A percentile compares a stretch with the other conserved stretches of the same genome.
Evolutionary conservation across 2,113 vertebrate genomes (phyloP).

Genomic region (Butastur rufipennis): DNA sequence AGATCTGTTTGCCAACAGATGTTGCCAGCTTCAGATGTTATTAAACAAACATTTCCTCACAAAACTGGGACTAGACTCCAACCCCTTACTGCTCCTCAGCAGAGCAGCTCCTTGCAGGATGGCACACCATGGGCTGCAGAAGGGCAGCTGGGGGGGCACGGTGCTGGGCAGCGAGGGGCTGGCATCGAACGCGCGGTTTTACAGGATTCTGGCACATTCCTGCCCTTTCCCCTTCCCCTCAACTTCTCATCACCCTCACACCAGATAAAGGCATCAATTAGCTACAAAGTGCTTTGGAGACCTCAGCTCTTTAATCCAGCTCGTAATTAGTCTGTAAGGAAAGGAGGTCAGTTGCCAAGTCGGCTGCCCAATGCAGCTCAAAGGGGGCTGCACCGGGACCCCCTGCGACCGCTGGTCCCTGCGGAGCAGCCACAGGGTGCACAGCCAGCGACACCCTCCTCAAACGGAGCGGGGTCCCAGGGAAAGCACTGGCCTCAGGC

Average conservation of each 20-base stretch:
- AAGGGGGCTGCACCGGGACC: background rate
- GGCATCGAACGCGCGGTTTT: rapidly evolving
- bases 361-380: rapidly evolving
- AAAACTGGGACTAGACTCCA: background rate
- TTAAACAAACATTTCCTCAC: background rate
- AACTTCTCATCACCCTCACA: background rate
- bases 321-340: background rate
- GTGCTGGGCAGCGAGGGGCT: background rate
- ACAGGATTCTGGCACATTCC: background rate
- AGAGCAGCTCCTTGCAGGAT: background rate
- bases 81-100: background rate
- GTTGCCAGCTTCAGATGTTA: background rate
- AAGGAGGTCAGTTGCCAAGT: background rate
- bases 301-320: background rate
- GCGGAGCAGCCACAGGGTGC: rapidly evolving
- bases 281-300: background rate
- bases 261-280: background rate
- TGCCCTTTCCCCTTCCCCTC: background rate
- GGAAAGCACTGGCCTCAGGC: background rate
- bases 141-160: background rate
- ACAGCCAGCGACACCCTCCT: background rate
- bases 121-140: rapidly evolving
- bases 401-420: background rate
- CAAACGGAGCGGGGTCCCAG: rapidly evolving
- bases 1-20: background rate